phyloP scores from a whole-genome alignment of 1,140 invertebrate genomes.

The Ceratitis capitata region DNA sequence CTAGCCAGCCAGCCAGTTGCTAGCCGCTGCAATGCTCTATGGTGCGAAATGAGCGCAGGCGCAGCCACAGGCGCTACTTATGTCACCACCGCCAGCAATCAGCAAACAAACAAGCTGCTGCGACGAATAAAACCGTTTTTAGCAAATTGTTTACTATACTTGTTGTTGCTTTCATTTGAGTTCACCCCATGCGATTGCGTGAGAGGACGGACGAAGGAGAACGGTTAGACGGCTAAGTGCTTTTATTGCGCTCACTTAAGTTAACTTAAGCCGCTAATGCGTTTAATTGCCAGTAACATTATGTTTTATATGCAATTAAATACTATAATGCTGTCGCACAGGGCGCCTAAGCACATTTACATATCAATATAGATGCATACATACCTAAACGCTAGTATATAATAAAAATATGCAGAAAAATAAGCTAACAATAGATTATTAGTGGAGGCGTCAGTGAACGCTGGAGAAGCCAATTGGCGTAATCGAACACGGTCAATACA shows the following conservation, averaged over 20 bases:
- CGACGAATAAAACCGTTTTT: no score
- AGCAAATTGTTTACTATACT: background rate
- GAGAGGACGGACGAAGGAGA: no score
- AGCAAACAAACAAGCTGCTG: conserved; percentile 1
- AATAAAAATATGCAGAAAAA: conserved; percentile 22
- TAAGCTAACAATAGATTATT: background rate
- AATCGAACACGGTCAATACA: background rate
- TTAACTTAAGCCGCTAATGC: conserved; percentile 18
- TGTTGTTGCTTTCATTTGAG: background rate
- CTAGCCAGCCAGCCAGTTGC: no score
- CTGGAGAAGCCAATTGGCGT: conserved; percentile 15
- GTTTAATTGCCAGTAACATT: conserved; percentile 10
- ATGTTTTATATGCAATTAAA: background rate
- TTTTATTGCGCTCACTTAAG: conserved; percentile 34
- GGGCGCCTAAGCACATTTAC: background rate
- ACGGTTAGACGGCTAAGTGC: background rate
- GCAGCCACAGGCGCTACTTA: conserved; percentile 13
- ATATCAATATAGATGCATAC: background rate
- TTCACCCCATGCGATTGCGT: background rate
- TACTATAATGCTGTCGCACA: background rate
- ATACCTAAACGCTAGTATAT: background rate
- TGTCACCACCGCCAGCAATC: background rate
- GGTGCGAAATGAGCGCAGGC: background rate
- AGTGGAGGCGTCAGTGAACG: conserved; percentile 19
- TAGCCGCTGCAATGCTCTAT: background rate